phyloP scores from a whole-genome alignment of 2,888 invertebrate genomes.

The Hypercompe scribonia region DNA sequence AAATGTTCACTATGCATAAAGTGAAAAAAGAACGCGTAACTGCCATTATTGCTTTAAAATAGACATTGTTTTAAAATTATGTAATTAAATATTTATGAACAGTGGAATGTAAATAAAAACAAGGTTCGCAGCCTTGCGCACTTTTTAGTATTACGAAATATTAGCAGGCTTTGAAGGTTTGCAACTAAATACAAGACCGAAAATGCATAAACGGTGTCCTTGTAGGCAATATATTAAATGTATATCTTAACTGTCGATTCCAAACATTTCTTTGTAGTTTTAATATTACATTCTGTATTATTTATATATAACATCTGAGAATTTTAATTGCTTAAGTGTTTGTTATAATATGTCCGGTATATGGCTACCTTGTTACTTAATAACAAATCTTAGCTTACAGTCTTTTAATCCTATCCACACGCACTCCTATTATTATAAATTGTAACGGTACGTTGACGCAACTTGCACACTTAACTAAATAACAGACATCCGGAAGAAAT shows the following conservation, averaged over 20 bases:
- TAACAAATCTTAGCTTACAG: neutral
- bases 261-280: neutral
- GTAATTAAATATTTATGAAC: neutral
- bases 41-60: neutral
- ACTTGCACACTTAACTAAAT: neutral
- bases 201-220: neutral
- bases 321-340: no score
- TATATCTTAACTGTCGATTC: neutral
- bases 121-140: neutral
- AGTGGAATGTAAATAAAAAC: neutral
- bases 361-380: neutral
- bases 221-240: neutral
- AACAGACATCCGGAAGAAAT: neutral
- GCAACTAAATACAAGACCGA: neutral
- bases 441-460: neutral
- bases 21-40: neutral
- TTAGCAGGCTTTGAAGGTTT: neutral
- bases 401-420: neutral
- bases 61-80: neutral
- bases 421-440: neutral
- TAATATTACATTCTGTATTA: neutral
- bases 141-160: neutral
- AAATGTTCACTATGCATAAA: neutral
- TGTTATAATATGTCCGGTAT: neutral
- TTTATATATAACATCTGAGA: neutral